Percentiles rank a stretch among this genome's conserved stretches.
phyloP scores from a whole-genome alignment of 2,113 vertebrate species.

The Monarcha castaneiventris region DNA sequence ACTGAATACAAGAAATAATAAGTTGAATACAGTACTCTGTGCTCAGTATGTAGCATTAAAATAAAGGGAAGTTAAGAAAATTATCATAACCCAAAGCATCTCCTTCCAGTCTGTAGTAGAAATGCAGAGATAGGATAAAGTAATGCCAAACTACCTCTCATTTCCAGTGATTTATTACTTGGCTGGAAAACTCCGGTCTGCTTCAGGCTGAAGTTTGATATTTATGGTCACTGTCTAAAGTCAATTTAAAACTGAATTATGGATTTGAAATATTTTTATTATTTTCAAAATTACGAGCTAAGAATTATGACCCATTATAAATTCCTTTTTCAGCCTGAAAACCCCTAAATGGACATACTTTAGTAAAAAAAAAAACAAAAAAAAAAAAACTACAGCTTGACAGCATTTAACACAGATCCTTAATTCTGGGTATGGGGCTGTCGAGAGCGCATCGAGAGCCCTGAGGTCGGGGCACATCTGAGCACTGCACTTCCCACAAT shows the following conservation, averaged over 20 bases:
- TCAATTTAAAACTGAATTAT: slow-evolving; percentile 7
- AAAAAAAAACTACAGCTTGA: neutral
- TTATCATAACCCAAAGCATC: neutral
- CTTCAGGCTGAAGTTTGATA: neutral
- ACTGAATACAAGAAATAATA: neutral
- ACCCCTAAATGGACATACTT: neutral
- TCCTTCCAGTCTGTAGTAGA: neutral
- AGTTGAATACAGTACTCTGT: neutral
- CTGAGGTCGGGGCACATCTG: neutral
- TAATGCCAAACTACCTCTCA: neutral
- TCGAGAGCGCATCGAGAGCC: accelerated
- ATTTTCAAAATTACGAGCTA: neutral
- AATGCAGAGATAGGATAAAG: neutral
- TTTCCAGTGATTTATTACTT: neutral
- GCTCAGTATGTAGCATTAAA: neutral
- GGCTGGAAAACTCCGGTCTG: neutral
- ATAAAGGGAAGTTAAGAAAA: neutral
- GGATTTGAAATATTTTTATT: neutral
- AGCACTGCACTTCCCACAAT: neutral
- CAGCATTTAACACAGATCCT: neutral
- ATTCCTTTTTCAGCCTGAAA: neutral
- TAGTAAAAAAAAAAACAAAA: neutral
- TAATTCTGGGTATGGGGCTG: neutral
- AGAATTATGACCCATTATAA: neutral
- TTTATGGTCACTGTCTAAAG: slow-evolving; percentile 9